Evolutionary conservation across 2,888 invertebrate genomes (phyloP), one percentile per base, ranked within the genome.

Genomic region (Octonoba sinensis): DNA sequence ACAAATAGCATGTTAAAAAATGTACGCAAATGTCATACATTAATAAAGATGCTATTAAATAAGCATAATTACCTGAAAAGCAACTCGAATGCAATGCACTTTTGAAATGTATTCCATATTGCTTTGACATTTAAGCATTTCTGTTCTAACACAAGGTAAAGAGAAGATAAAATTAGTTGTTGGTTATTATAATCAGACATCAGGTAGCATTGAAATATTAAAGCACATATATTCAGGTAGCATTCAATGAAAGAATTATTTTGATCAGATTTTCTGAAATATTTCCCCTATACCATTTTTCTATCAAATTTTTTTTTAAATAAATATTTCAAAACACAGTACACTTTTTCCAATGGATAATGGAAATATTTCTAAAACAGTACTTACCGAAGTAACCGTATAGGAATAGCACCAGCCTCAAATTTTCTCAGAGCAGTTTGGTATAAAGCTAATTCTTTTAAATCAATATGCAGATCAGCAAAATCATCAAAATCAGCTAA

Each of bases 71-170:
- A 83, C 91, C 87, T 94, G 93, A 88, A 97, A 95, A 54, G 96
- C 97, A 82, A 93, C 91, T 74, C 99, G 92, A 85, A 99, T 90
- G 88, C 99, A 98, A 88, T 96, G 94, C 84, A 99, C 91, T 90
- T 99, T 99, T 72, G 96, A 96, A 86, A 98, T 91, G 90, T 97
- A 99, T 90, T 99, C 99, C 0, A 93, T 92, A 89, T 99, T 98
- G 2, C 94, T 93, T 57, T 93, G 92, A 89, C 98, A 98, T 84
- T 93, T 93, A 24, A 97, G 93, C 86, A 95, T 90, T 86, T 96
- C 84, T 59, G 84, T 84, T 62, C 84, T 84, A 56, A 57, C 54
- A 24, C 36, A 36, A 8, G 16, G 16, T 13, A 20, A 27, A 60
- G n/a, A 15, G 3, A 27, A 24, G 27, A 27, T 13, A 60, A 36